Evolutionary conservation across 2,113 vertebrate species (phyloP).

Genomic region (Smithornis capensis): DNA sequence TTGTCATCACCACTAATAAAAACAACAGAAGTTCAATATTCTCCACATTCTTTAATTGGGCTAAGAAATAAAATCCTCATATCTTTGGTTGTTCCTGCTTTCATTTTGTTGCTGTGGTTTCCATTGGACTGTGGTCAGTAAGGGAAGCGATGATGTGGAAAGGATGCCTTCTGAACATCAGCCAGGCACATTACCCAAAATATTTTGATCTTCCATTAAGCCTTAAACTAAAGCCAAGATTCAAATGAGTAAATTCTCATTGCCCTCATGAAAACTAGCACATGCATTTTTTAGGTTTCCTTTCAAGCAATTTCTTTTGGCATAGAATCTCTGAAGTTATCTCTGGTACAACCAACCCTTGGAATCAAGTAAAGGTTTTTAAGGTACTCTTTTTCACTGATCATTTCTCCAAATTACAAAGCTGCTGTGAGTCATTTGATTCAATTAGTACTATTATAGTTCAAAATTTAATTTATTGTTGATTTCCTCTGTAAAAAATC

Average conservation of each 20-base stretch:
- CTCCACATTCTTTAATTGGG: background rate
- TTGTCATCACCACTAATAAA: background rate
- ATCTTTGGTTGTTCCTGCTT: background rate
- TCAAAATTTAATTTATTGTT: slow-evolving; percentile 63
- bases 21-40: background rate
- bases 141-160: background rate
- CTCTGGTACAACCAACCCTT: background rate
- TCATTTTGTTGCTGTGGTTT: background rate
- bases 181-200: background rate
- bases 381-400: slow-evolving; percentile 24
- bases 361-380: background rate
- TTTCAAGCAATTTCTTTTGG: background rate
- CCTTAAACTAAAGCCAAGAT: slow-evolving; percentile 11
- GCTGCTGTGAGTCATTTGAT: slow-evolving; percentile 42
- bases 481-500: slow-evolving; percentile 34
- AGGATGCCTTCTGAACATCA: background rate
- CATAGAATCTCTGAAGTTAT: background rate
- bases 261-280: background rate
- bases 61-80: background rate
- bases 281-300: background rate
- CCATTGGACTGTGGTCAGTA: background rate
- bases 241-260: background rate
- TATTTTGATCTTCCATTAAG: background rate
- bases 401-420: slow-evolving; percentile 60
- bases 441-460: slow-evolving; percentile 60